These are phyloP conservation scores for Pollachius pollachius DNA, from an alignment of 2,113 vertebrate species.

Conservation along the genomic window DNA sequence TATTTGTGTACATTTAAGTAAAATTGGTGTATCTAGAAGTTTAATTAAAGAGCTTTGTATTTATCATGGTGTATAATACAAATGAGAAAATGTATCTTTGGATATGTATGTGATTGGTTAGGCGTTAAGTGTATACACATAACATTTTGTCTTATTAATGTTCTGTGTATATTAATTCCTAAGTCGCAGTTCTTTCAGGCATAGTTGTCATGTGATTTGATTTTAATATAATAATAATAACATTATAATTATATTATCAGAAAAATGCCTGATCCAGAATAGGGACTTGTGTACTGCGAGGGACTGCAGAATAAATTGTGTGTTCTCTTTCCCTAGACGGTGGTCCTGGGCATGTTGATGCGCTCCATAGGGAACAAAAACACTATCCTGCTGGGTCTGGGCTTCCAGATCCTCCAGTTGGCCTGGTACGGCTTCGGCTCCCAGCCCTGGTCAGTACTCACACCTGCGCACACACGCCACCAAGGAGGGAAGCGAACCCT, in stretches of 20 bases:
- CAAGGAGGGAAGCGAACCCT: too few relatives aligned
- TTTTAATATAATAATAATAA: background rate
- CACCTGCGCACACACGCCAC: too few relatives aligned
- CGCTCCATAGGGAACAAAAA: conserved; percentile 91
- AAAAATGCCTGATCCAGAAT: background rate
- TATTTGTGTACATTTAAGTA: background rate
- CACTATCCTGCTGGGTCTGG: conserved; percentile 86
- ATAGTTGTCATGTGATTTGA: background rate
- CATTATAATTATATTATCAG: too few relatives aligned
- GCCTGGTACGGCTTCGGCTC: conserved; percentile 92
- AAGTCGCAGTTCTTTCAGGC: background rate
- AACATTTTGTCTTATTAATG: background rate
- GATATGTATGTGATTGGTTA: background rate
- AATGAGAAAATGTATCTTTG: too few relatives aligned
- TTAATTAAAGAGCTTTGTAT: too few relatives aligned
- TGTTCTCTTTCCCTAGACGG: conserved; percentile 73
- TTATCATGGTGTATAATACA: too few relatives aligned
- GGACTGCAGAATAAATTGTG: background rate
- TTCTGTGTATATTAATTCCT: background rate
- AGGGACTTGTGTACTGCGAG: background rate
- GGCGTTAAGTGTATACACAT: too few relatives aligned
- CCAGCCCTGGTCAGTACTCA: conserved; percentile 84
- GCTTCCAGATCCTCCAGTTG: conserved; percentile 91
- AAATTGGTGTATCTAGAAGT: too few relatives aligned
- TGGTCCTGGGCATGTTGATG: conserved; percentile 88